A percentile compares a stretch with the other conserved stretches of the same genome.
Conservation (phyloP, 1,140 invertebrate genomes). For the Macrosteles quadrilineatus region DNA sequence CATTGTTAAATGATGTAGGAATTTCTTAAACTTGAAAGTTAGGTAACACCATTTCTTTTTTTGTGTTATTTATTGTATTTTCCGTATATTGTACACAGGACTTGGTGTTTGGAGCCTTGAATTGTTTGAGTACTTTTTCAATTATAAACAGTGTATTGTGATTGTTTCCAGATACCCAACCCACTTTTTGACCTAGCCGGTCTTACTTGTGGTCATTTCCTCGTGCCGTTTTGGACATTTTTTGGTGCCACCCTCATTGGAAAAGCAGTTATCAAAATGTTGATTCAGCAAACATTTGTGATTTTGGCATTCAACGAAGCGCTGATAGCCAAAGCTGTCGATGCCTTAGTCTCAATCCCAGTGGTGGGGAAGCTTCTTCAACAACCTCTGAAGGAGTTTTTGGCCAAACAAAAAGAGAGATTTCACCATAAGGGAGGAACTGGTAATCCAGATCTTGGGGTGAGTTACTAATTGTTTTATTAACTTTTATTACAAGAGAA, state of each 20-base stretch:
- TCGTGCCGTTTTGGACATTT: constrained; percentile 99
- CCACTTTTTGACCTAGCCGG: constrained; percentile 98
- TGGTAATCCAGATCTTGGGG: constrained; percentile 49
- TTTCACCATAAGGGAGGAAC: constrained; percentile 68
- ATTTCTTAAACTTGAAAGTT: too few species aligned
- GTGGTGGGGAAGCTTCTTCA: constrained; percentile 80
- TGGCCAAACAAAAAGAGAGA: constrained; percentile 85
- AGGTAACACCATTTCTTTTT: too few species aligned
- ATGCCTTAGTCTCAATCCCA: constrained; percentile 72
- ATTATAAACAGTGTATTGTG: too few species aligned
- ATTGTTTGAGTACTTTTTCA: too few species aligned
- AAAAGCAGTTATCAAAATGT: constrained; percentile 99
- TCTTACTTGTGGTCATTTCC: constrained; percentile 98
- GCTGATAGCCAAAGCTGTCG: constrained; percentile 79
- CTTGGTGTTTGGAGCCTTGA: too few species aligned
- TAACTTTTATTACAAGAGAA: constrained; percentile 4
- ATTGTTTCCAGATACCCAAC: constrained; percentile 75
- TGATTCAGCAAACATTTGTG: constrained; percentile 97
- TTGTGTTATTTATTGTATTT: too few species aligned
- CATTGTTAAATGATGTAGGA: too few species aligned
- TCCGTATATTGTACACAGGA: too few species aligned
- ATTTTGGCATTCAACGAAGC: constrained; percentile 96
- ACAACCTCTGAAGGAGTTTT: constrained; percentile 82
- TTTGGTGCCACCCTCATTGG: constrained; percentile 98
- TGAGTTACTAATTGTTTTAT: not conserved